Conservation (phyloP, 2,113 vertebrate genomes). For the Nesoenas mayeri region DNA sequence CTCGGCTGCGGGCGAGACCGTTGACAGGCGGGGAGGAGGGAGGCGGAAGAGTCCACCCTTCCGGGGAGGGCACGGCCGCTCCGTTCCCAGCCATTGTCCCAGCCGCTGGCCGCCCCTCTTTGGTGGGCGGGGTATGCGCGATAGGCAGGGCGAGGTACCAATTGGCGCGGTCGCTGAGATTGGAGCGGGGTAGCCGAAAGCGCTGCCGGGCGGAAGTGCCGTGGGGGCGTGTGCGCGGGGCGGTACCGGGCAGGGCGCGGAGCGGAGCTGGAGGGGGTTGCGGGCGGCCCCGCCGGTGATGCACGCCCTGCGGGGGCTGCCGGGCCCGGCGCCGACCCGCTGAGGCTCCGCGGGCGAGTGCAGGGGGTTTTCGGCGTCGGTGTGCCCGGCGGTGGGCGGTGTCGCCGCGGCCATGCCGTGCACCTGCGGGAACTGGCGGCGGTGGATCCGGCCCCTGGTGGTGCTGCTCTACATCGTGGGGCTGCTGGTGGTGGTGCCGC, state of each 20-base stretch:
- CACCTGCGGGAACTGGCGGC: slow-evolving; percentile 93
- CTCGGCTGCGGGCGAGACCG: background rate
- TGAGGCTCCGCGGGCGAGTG: background rate
- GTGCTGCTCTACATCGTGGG: slow-evolving; percentile 86
- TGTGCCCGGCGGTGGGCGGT: background rate
- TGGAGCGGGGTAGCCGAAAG: background rate
- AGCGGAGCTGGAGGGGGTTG: background rate
- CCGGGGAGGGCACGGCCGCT: accelerated
- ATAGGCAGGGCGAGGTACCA: background rate
- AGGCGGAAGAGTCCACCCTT: background rate
- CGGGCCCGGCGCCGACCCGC: background rate
- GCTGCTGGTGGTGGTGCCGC: slow-evolving; percentile 85
- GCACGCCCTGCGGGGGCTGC: background rate
- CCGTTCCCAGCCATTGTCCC: accelerated
- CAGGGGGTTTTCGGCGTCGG: too few species aligned
- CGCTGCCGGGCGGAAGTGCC: background rate
- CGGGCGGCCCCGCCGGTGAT: background rate
- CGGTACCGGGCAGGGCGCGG: background rate
- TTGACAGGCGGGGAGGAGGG: too few species aligned
- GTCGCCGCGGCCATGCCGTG: slow-evolving; percentile 83
- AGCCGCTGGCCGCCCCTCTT: accelerated
- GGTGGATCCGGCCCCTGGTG: slow-evolving; percentile 93
- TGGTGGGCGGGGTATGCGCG: background rate
- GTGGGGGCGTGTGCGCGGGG: background rate
- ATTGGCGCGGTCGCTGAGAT: accelerated